Conservation (phyloP, 2,888 invertebrate genomes). For the Platycheirus albimanus region DNA sequence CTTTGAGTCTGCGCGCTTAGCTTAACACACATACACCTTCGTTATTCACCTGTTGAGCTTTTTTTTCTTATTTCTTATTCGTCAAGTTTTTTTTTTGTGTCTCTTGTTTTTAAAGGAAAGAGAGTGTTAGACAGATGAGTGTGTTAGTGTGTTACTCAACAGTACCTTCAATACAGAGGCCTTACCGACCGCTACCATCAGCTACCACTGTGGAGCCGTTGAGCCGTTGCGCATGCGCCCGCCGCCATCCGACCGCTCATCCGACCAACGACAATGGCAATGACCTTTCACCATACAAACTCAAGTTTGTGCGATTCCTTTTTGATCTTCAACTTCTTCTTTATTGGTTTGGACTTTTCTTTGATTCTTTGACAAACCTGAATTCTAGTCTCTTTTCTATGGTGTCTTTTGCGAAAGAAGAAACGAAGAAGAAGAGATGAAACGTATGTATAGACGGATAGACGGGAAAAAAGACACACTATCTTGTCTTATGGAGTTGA, state of each 20-base stretch:
- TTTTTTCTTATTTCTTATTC: conserved; percentile 27
- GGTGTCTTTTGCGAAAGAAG: conserved; percentile 40
- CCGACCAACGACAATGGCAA: conserved; percentile 66
- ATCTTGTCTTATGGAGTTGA: too few species aligned
- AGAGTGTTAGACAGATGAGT: conserved; percentile 53
- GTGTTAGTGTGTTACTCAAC: conserved; percentile 72
- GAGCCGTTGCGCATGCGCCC: too few species aligned
- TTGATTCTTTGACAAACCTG: conserved; percentile 55
- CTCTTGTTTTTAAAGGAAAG: conserved; percentile 51
- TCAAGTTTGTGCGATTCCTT: conserved; percentile 66
- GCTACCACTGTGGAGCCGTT: too few species aligned
- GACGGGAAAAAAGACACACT: too few species aligned
- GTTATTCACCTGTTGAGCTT: conserved; percentile 68
- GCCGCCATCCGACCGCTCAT: too few species aligned
- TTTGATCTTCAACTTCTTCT: conserved; percentile 40
- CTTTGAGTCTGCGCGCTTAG: neutral
- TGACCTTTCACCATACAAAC: conserved; percentile 64
- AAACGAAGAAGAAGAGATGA: too few species aligned
- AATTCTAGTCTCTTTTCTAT: conserved; percentile 32
- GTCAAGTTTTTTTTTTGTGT: conserved; percentile 19
- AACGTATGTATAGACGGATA: too few species aligned
- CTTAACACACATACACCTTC: conserved; percentile 20
- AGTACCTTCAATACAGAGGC: conserved; percentile 40
- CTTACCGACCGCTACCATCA: conserved; percentile 23
- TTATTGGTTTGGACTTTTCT: neutral